These are phyloP conservation scores for Bombus sibiricus DNA, from an alignment of 1,140 invertebrate genomes.

Conservation along the genomic window DNA sequence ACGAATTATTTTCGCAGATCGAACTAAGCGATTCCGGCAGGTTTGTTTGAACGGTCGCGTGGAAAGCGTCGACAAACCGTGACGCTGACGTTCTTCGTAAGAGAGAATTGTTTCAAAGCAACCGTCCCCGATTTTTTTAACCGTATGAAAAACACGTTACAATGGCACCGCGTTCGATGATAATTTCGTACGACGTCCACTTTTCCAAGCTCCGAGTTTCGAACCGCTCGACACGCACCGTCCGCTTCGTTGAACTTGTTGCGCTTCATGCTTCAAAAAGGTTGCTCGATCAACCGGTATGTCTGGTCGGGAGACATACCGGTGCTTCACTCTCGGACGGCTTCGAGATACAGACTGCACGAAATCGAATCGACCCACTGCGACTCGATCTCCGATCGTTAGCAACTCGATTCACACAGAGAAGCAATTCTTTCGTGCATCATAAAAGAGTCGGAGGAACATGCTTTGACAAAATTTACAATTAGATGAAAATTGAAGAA, in stretches of 20 bases:
- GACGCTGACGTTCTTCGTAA: conserved; percentile 1
- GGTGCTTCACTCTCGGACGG: conserved; percentile 38
- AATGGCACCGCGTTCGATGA: background rate
- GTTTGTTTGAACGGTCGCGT: background rate
- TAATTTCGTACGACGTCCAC: conserved; percentile 40
- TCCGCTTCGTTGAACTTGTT: conserved; percentile 57
- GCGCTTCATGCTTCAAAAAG: conserved; percentile 56
- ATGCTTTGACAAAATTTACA: no score
- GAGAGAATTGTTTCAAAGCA: background rate
- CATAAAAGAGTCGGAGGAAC: no score
- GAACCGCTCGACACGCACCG: conserved; percentile 42
- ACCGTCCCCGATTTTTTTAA: background rate
- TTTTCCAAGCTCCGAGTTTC: conserved; percentile 22
- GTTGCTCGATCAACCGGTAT: conserved; percentile 58
- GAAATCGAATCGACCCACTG: background rate
- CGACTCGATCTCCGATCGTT: background rate
- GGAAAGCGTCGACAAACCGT: background rate
- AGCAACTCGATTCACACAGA: background rate
- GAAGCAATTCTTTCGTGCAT: no score
- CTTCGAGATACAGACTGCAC: background rate
- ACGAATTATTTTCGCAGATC: background rate
- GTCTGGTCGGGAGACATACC: conserved; percentile 46
- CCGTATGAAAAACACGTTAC: background rate
- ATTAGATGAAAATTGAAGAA: no score
- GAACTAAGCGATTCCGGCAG: background rate